These are phyloP conservation scores for Arenaria interpres DNA, from an alignment of 2,113 vertebrate species.

Conservation along the genomic window DNA sequence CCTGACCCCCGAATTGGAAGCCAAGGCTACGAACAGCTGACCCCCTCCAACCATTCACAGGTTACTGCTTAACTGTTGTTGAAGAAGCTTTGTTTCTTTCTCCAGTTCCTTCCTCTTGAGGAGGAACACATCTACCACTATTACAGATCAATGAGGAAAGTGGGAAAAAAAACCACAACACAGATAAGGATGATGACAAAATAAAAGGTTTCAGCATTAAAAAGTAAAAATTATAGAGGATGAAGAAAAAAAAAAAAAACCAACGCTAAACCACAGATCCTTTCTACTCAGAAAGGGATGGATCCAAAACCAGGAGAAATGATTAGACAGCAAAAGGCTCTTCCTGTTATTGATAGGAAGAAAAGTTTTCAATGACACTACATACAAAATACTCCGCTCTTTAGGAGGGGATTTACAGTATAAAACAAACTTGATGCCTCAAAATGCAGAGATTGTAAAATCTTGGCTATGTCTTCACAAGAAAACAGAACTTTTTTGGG, in stretches of 20 bases:
- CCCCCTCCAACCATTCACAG: background rate
- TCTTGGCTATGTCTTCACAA: background rate
- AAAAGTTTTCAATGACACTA: background rate
- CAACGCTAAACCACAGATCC: background rate
- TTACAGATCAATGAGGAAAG: background rate
- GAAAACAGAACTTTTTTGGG: background rate
- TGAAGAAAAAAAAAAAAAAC: background rate
- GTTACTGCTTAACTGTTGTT: background rate
- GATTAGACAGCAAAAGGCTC: background rate
- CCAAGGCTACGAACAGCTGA: background rate
- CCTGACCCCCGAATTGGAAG: background rate
- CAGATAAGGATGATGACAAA: background rate
- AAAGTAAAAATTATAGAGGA: background rate
- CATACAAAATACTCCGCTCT: background rate
- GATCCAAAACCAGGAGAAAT: background rate
- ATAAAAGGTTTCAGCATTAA: background rate
- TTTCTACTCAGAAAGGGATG: background rate
- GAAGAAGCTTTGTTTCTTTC: background rate
- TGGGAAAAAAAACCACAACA: background rate
- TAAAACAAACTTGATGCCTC: background rate
- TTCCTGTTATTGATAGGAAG: background rate
- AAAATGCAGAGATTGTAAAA: background rate
- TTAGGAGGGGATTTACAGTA: background rate
- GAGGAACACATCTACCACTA: background rate
- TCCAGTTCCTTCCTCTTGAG: background rate